Conservation (phyloP, 2,797 vertebrate genomes). For the Acropternis orthonyx region DNA sequence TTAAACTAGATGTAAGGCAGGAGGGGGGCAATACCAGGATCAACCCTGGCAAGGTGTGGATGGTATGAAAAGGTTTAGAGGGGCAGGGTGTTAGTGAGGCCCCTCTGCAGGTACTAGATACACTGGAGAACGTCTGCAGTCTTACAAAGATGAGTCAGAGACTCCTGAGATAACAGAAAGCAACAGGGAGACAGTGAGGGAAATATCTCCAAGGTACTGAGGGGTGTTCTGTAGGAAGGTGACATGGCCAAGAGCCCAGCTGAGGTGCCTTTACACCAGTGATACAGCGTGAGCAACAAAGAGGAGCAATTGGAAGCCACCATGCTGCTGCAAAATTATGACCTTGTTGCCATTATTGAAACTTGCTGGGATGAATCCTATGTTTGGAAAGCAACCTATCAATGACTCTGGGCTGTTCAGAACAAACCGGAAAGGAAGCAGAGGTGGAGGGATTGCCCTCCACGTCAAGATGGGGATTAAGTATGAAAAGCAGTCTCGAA, state of each 20-base stretch:
- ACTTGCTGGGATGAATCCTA: background rate
- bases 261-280: background rate
- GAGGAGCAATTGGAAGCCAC: background rate
- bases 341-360: background rate
- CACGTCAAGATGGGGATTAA: background rate
- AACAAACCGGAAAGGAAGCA: background rate
- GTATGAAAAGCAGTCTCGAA: background rate
- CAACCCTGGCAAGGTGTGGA: background rate
- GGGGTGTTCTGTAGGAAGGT: background rate
- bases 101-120: background rate
- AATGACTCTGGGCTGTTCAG: background rate
- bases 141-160: background rate
- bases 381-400: background rate
- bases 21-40: too few species aligned
- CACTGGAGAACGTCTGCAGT: background rate
- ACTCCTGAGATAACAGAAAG: background rate
- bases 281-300: background rate
- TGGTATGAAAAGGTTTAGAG: background rate
- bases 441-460: background rate
- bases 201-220: background rate
- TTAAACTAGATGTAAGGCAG: background rate
- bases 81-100: background rate
- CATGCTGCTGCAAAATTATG: background rate
- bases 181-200: background rate
- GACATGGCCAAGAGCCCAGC: background rate